Evolutionary conservation across 2,888 invertebrate species (phyloP).

Genomic region (Ormyrus rosae): DNA sequence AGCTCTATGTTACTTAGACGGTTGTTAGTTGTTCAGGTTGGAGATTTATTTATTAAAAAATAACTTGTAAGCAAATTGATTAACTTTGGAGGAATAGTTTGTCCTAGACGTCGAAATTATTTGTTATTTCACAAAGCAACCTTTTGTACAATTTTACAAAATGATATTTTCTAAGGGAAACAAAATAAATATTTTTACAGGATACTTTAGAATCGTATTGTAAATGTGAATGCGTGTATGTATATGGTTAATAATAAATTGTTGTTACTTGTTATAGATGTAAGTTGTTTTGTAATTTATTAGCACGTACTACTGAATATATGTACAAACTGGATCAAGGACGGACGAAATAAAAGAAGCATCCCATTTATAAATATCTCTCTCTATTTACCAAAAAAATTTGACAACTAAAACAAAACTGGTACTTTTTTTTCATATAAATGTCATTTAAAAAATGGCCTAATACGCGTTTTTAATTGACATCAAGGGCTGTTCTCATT

Average conservation of each 20-base stretch:
- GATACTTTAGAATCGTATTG: no score
- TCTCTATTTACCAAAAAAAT: constrained; percentile 33
- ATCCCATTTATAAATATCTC: constrained; percentile 11
- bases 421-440: not conserved
- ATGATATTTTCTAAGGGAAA: no score
- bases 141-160: no score
- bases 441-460: constrained; percentile 13
- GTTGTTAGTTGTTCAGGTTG: not conserved
- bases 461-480: constrained; percentile 11
- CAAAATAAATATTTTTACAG: no score
- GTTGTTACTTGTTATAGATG: not conserved
- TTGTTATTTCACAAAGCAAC: no score
- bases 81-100: no score
- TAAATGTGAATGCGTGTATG: not conserved
- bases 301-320: no score
- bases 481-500: constrained; percentile 28
- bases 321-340: constrained; percentile 9
- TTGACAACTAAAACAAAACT: constrained; percentile 15
- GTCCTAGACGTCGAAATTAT: no score
- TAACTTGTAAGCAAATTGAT: not conserved
- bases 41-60: not conserved
- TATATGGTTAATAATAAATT: no score
- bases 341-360: constrained; percentile 32
- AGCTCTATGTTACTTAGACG: not conserved
- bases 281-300: not conserved